These are phyloP conservation scores for Lithobius niger DNA, from an alignment of 1,140 invertebrate genomes.

Conservation along the genomic window DNA sequence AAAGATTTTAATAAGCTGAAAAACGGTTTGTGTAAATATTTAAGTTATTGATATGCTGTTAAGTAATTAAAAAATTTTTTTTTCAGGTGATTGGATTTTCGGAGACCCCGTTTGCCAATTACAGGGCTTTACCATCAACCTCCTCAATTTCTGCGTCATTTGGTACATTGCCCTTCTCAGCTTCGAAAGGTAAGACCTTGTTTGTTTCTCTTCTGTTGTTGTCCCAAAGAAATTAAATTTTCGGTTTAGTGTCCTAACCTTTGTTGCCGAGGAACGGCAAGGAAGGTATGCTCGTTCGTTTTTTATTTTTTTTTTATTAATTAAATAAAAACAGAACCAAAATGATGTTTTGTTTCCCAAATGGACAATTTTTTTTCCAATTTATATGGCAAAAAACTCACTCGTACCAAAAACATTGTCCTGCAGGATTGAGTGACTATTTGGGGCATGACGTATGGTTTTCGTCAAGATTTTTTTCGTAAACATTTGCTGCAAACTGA, in stretches of 20 bases:
- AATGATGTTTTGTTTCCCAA: neutral
- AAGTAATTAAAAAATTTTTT: no score
- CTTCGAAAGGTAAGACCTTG: neutral
- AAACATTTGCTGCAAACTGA: neutral
- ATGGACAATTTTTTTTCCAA: neutral
- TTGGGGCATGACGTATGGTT: no score
- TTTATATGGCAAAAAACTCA: no score
- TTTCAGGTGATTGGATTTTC: neutral
- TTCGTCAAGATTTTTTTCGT: neutral
- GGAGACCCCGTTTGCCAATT: neutral
- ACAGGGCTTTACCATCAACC: neutral
- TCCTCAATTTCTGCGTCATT: neutral
- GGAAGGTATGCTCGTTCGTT: neutral
- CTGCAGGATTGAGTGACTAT: no score
- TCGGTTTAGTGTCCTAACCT: no score
- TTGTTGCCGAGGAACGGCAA: no score
- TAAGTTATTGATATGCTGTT: no score
- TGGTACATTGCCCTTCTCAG: neutral
- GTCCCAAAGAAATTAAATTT: no score
- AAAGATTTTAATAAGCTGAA: no score
- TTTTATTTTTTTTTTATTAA: neutral
- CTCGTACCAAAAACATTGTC: no score
- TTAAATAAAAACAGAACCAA: neutral
- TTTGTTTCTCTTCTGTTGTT: no score
- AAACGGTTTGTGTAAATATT: no score